Base-by-base conservation (phyloP, 2,113 vertebrate genomes). In the Aegotheles bennettii region DNA sequence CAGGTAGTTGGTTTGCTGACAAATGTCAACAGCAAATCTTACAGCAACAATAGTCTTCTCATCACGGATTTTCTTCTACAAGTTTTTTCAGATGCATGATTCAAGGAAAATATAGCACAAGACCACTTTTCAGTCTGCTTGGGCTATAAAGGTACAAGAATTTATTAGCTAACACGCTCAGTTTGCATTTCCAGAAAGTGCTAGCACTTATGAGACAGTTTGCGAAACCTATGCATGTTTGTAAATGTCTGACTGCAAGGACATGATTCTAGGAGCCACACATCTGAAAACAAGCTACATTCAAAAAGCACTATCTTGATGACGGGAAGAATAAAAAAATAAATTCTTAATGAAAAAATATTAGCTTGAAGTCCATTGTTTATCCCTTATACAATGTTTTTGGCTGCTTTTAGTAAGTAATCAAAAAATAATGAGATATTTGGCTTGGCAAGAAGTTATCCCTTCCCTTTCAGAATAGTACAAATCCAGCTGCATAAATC, bases 291-390 rank as follows among this genome's bases (percentile, higher is more conserved):
- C 56, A 89, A 95, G 54, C 53, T 69, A 89, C 45, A 47, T 51
- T 79, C 20, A 77, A 95, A 94, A 78, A 95, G 20, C 50, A 51
- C 23, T 70, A 13, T 93, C 96, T 84, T 57, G 61, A 93, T 69
- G 69, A 82, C 68, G 87, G 29, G 28, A 96, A 95, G 76, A 86
- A 95, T 97, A 96, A 90, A 96, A 96, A 97, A 96, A 97, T 95
- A 95, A 95, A 91, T 85, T 93, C 42, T 91, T 75, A 95, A 96
- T 90, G 96, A 94, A 97, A 96, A 97, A 97, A 90, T 90, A 95
- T 67, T 93, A 90, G 91, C 59, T 93, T 96, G 84, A 93, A 94
- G 77, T 93, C 86, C 79, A 87, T 87, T 1, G 7, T 73, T 93
- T 84, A 82, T 96, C 88, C 82, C 89, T 96, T 80, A 95, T 68